These are phyloP conservation scores for Oscheius myriophilus DNA, from an alignment of 2,888 invertebrate genomes.

Conservation along the genomic window DNA sequence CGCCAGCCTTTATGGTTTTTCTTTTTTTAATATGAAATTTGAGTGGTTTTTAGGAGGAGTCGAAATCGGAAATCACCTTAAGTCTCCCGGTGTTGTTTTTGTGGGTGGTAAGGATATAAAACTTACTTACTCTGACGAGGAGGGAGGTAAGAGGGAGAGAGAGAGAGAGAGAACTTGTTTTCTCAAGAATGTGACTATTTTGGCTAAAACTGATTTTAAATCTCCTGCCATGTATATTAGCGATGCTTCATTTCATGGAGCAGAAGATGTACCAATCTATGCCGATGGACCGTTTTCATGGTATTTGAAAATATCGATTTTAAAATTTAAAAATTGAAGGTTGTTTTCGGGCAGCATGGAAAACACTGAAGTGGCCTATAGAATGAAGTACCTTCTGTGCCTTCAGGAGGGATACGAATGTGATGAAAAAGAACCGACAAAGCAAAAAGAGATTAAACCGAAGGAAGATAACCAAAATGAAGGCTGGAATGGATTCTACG, in stretches of 20 bases:
- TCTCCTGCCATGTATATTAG: neutral
- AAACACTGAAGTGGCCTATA: slow-evolving; percentile 15
- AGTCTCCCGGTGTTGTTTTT: too few species aligned
- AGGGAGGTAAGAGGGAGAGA: neutral
- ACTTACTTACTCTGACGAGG: neutral
- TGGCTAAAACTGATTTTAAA: neutral
- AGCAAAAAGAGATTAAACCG: too few species aligned
- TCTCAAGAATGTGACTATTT: neutral
- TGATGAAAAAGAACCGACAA: neutral
- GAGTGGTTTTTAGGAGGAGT: too few species aligned
- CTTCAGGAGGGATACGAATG: neutral
- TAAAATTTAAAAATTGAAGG: neutral
- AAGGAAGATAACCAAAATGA: too few species aligned
- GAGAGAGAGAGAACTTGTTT: neutral
- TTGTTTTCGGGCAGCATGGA: slow-evolving; percentile 13
- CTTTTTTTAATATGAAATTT: too few species aligned
- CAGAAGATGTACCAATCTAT: slow-evolving; percentile 11
- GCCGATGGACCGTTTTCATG: slow-evolving; percentile 19
- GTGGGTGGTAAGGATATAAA: too few species aligned
- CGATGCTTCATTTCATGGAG: neutral
- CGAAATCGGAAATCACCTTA: too few species aligned
- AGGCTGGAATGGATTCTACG: too few species aligned
- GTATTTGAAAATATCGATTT: neutral
- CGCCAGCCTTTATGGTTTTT: too few species aligned
- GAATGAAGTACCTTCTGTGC: slow-evolving; percentile 14